Base-by-base conservation (phyloP, 2,797 vertebrate species). In the Sebastes cheni region DNA sequence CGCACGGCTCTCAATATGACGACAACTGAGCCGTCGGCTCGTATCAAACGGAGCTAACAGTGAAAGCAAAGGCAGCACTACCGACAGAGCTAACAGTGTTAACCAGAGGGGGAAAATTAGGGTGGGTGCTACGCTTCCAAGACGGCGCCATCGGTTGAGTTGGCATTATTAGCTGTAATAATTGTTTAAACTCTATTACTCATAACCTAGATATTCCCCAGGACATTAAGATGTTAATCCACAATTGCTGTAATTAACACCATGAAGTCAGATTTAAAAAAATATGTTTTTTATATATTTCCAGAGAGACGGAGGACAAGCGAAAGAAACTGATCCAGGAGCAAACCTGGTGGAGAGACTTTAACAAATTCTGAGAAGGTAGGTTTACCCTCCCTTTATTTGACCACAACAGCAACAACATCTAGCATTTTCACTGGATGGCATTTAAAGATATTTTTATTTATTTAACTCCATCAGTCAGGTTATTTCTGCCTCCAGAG, bases 271-370 rank as follows among this genome's bases (percentile, higher is more conserved):
- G n/a, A 20, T 11, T 72, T 55, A 20, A 25, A 25, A 58, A 65
- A 50, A 29, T 4, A 22, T 58, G 20, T 62, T 54, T 54, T 64
- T 22, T 54, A 54, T 34, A 69, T 81, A 69, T 81, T 74, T 74
- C 27, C 25, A 55, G 50, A 20, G 32, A 50, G 13, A n/a, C 46
- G 9, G 27, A 56, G 67, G 20, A 42, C 25, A 58, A 25, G 6
- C 16, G 32, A 34, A 23, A 58, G 50, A 22, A 34, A 18, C 50
- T 68, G 64, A n/a, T 54, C 20, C 20, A 54, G 46, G 18, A 50
- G 46, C 18, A 50, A 46, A 11, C 6, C 58, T 23, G 29, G 60
- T 29, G 6, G 13, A 58, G 23, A 30, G 52, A 13, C 23, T 27
- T 32, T 4, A 16, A 55, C 12, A 55, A 1, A 79, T 4, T 14